These are phyloP conservation scores for Myotis lucifugus DNA, from an alignment of 2,113 vertebrate species.

Conservation along the genomic window DNA sequence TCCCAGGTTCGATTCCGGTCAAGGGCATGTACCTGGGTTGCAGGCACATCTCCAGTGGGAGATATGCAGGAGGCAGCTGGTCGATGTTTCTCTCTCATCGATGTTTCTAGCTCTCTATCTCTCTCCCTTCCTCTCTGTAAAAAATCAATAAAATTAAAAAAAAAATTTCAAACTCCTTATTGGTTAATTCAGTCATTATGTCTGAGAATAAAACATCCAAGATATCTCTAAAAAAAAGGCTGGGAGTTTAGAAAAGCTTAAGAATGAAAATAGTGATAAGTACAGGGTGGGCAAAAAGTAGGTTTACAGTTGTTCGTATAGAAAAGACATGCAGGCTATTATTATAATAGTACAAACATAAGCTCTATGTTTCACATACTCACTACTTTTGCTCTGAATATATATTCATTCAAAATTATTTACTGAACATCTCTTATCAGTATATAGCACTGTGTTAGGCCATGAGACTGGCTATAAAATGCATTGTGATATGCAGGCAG, in stretches of 20 bases:
- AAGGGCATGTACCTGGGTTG: too few species aligned
- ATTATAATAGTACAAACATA: not conserved
- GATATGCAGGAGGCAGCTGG: too few species aligned
- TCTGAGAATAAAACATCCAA: conserved; percentile 30
- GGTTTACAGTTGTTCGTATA: not conserved
- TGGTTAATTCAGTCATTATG: not conserved
- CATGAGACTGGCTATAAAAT: not conserved
- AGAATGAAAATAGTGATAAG: not conserved
- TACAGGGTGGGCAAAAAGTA: not conserved
- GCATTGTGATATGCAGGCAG: not conserved
- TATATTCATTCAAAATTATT: not conserved
- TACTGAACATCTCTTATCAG: not conserved
- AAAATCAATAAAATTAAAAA: too few species aligned
- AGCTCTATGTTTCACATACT: not conserved
- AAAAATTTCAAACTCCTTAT: conserved; percentile 25
- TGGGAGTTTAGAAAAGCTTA: not conserved
- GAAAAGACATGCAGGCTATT: not conserved
- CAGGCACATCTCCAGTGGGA: too few species aligned
- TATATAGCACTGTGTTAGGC: not conserved
- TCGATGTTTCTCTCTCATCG: too few species aligned
- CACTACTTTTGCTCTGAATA: not conserved
- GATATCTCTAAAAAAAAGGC: conserved; percentile 16
- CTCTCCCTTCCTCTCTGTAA: too few species aligned
- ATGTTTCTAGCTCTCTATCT: too few species aligned
- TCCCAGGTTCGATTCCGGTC: too few species aligned